Evolutionary conservation across 2,888 invertebrate genomes (phyloP), one percentile per base, ranked within the genome.

Genomic region (Patella caerulea): DNA sequence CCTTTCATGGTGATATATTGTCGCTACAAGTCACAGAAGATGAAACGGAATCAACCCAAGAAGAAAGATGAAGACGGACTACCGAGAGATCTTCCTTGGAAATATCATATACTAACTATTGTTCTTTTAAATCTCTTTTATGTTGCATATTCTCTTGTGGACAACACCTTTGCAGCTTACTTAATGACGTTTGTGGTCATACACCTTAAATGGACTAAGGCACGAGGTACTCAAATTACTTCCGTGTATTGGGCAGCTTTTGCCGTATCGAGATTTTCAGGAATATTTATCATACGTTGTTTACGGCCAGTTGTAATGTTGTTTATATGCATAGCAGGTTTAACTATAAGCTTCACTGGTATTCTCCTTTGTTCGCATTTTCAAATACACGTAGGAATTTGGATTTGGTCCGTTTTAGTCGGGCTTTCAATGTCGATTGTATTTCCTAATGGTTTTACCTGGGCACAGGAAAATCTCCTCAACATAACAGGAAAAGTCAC

Each of bases 201-300:
- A 19, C 82, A 88, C 76, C 83, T 90, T 9, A 81, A 84, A 15
- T 87, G 91, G 83, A 80, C 86, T 4, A 89, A 89, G 71, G 77
- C 86, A 0, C 82, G 83, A 12, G 91, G 90, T 1, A 86, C 90
- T 1, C 84, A 86, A 24, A 78, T 92, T 5, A 89, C 90, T 0
- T 89, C 92, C 12, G 85, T 90, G 0, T 92, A 90, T 81, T 92
- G 92, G 92, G 91, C 90, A 0, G 85, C 89, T 4, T 92, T 92
- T 84, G 90, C 92, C 5, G 82, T 86, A 2, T 88, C 87, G 4
- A 86, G 92, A 17, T 88, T 90, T 73, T 79, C 88, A 2, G 89
- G 90, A 71, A 90, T 92, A 19, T 87, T 90, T 74, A 81, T 90
- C 24, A 88, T 91, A 0, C 86, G 86, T 17, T 88, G 87, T 71